Evolutionary conservation across 2,797 vertebrate species (phyloP), one percentile per base, ranked within the genome.

Genomic region (Peromyscus aztecus): DNA sequence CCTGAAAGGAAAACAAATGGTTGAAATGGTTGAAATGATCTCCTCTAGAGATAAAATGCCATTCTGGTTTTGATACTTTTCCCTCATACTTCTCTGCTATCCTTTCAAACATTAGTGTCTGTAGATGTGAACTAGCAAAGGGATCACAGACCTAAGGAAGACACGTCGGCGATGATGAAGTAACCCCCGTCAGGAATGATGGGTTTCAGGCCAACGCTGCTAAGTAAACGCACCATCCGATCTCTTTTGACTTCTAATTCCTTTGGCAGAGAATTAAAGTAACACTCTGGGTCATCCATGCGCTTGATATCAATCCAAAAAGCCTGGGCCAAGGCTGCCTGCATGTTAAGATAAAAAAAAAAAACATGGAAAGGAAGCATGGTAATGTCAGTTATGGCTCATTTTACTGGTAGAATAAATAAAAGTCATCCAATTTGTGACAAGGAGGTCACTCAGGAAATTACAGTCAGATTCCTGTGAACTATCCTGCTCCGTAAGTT

Each of bases 141-240:
- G 3, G 29, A 86, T 96, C 93, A 98, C 98, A 98, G 96, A 99
- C 99, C 99, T 96, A 99, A 98, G 1, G 97, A 94, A 21, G 99
- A 99, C 96, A 99, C 98, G 57, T 99, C 99, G 27, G 98, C 99
- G 0, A 99, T 98, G 98, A 99, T 99, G 95, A 99, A 99, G 98
- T 99, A 99, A 91, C 99, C 99, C 96, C 99, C 99, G 59, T 99
- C 99, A 8, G 99, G 99, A 96, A 99, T 46, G 77, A 99, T 61
- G 4, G 99, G 99, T 90, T 98, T 98, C 98, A 99, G 99, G 40
- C 99, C 99, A 5, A 98, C 98, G 63, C 98, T 99, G 91, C 93
- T 98, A 75, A 99, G 97, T 2, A 99, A 98, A 92, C 89, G 93
- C 10, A 99, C 99, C 98, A 99, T 98, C 4, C 99, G 99, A 97